A percentile compares a stretch with the other conserved stretches of the same genome.
phyloP scores from a whole-genome alignment of 2,888 invertebrate species.

The Tetragonisca angustula region DNA sequence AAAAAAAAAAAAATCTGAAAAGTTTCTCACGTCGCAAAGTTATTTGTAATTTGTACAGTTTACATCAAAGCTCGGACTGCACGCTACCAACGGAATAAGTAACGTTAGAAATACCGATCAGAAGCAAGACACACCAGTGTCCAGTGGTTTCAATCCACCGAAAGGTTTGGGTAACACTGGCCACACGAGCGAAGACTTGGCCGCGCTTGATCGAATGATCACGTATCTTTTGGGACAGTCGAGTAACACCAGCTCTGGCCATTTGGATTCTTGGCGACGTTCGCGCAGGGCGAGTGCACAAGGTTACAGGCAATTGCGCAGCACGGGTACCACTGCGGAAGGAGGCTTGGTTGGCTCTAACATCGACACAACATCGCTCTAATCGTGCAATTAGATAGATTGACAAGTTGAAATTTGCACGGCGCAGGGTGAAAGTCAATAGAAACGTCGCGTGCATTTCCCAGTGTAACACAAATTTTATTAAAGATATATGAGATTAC shows the following conservation, averaged over 20 bases:
- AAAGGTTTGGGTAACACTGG: constrained; percentile 80
- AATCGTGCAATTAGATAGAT: constrained; percentile 4
- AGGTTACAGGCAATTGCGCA: constrained; percentile 77
- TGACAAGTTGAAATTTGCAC: not conserved
- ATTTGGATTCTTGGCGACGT: constrained; percentile 77
- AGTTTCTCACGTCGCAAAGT: not conserved
- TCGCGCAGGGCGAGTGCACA: constrained; percentile 77
- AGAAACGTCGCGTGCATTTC: not conserved
- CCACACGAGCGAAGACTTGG: constrained; percentile 86
- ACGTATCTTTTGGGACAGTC: constrained; percentile 86
- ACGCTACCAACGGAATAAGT: constrained; percentile 23
- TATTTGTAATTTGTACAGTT: constrained; percentile 67
- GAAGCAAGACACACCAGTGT: constrained; percentile 11
- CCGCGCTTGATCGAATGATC: constrained; percentile 87
- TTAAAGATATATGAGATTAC: constrained; percentile 62
- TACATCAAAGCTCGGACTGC: constrained; percentile 74
- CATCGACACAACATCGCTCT: constrained; percentile 77
- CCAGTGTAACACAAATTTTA: constrained; percentile 50
- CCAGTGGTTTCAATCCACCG: constrained; percentile 67
- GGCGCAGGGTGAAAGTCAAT: not conserved
- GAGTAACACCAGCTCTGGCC: constrained; percentile 56
- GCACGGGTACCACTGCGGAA: constrained; percentile 55
- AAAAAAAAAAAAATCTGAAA: not conserved
- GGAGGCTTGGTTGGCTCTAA: constrained; percentile 58
- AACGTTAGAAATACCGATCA: constrained; percentile 38